Evolutionary conservation across 2,888 invertebrate species (phyloP).

Genomic region (Schizotus pectinicornis): DNA sequence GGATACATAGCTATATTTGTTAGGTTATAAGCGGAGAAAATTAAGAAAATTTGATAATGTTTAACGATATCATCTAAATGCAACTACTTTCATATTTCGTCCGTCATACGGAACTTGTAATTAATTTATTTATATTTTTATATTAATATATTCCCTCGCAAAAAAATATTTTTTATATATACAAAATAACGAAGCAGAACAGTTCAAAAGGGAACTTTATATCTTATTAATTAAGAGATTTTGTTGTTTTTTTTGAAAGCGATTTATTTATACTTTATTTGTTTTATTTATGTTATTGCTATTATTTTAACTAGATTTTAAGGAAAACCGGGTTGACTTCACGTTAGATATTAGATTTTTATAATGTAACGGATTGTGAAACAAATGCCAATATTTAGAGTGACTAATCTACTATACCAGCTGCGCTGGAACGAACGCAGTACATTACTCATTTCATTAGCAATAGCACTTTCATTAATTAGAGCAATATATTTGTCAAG

Average conservation of each 20-base stretch:
- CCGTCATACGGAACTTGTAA: conserved; percentile 1
- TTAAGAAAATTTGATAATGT: background rate
- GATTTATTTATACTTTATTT: conserved; percentile 5
- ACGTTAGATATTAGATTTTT: too few relatives aligned
- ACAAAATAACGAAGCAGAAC: conserved; percentile 1
- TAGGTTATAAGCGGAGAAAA: conserved; percentile 2
- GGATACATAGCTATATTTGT: conserved; percentile 35
- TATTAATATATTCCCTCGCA: conserved; percentile 23
- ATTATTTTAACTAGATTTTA: too few relatives aligned
- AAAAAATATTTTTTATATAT: conserved; percentile 22
- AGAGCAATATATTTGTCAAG: too few relatives aligned
- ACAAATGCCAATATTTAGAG: too few relatives aligned
- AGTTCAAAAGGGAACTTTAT: background rate
- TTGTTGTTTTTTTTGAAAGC: background rate
- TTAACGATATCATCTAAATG: too few relatives aligned
- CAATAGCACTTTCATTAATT: too few relatives aligned
- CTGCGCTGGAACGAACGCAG: too few relatives aligned
- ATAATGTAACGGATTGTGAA: too few relatives aligned
- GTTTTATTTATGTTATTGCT: conserved; percentile 6
- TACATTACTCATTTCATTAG: too few relatives aligned
- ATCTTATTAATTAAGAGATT: background rate
- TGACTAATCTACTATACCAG: too few relatives aligned
- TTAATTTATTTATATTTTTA: conserved; percentile 29
- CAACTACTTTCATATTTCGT: too few relatives aligned
- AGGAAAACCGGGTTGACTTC: too few relatives aligned